phyloP scores from a whole-genome alignment of 2,113 vertebrate genomes.

The Cheilinus undulatus region DNA sequence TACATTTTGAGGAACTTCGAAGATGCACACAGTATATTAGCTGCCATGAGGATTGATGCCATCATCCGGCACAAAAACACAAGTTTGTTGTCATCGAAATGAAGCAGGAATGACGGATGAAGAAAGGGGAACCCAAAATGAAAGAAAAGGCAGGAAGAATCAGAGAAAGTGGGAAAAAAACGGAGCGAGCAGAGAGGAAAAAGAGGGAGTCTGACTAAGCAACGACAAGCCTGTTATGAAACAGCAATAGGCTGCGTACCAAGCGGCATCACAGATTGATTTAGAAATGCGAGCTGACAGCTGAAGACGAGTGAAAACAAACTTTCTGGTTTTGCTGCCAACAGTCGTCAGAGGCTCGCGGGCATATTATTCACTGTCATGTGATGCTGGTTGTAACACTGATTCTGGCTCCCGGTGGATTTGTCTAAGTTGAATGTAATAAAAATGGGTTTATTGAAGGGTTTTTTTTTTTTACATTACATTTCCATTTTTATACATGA shows the following conservation, averaged over 20 bases:
- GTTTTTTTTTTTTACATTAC: neutral
- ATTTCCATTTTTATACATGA: neutral
- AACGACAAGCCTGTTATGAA: conserved; percentile 63
- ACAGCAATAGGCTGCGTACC: conserved; percentile 57
- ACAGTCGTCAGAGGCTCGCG: conserved; percentile 58
- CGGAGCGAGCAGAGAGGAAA: conserved; percentile 5
- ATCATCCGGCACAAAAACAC: conserved; percentile 53
- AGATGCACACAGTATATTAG: too few species aligned
- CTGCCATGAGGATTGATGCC: conserved; percentile 38
- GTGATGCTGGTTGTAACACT: conserved; percentile 54
- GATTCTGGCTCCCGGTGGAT: conserved; percentile 35
- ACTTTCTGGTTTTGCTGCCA: conserved; percentile 77
- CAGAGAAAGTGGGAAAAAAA: conserved; percentile 4
- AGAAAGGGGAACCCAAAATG: neutral
- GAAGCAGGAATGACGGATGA: conserved; percentile 24
- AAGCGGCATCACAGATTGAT: conserved; percentile 67
- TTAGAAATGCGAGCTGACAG: conserved; percentile 75
- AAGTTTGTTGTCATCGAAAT: conserved; percentile 6
- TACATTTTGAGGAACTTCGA: too few species aligned
- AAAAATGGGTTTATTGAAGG: conserved; percentile 7
- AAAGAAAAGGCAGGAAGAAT: neutral
- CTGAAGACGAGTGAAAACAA: conserved; percentile 75
- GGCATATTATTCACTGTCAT: conserved; percentile 66
- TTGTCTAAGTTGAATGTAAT: conserved; percentile 40
- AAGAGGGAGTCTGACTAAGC: conserved; percentile 68